Conservation (phyloP, 2,888 invertebrate genomes). For the Tachina fera region DNA sequence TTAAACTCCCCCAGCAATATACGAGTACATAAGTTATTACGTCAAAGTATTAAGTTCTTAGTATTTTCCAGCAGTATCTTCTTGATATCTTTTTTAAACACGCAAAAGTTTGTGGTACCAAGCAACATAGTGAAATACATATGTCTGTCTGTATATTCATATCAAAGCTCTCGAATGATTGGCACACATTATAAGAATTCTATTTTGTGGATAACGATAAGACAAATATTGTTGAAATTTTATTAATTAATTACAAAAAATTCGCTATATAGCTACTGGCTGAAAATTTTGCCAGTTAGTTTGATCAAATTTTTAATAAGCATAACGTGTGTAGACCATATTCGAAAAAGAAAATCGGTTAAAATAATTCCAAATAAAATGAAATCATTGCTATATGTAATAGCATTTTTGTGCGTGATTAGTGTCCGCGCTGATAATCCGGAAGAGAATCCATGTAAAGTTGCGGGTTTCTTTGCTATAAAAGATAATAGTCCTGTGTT, state of each 20-base stretch:
- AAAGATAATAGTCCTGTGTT: conserved; percentile 73
- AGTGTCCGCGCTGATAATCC: conserved; percentile 13
- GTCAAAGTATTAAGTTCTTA: no score
- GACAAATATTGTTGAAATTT: conserved; percentile 25
- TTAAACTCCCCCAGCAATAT: no score
- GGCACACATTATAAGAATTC: conserved; percentile 14
- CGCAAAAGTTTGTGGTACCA: not conserved
- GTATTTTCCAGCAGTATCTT: not conserved
- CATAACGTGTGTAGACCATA: conserved; percentile 21
- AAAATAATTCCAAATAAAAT: conserved; percentile 40
- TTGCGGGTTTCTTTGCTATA: conserved; percentile 72
- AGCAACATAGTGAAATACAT: not conserved
- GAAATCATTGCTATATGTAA: conserved; percentile 55
- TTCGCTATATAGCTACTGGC: conserved; percentile 75
- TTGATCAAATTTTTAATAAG: conserved; percentile 32
- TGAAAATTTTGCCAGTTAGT: conserved; percentile 74
- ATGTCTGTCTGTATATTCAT: not conserved
- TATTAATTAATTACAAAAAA: conserved; percentile 66
- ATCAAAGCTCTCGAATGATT: conserved; percentile 14
- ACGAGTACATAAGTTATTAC: no score
- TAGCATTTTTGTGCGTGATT: conserved; percentile 28
- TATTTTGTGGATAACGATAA: conserved; percentile 52
- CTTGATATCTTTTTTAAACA: not conserved
- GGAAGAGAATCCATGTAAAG: conserved; percentile 66
- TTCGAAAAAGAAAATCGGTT: not conserved